Evolutionary conservation across 1,140 invertebrate genomes (phyloP), one percentile per base, ranked within the genome.

Genomic region (Zophobas morio): DNA sequence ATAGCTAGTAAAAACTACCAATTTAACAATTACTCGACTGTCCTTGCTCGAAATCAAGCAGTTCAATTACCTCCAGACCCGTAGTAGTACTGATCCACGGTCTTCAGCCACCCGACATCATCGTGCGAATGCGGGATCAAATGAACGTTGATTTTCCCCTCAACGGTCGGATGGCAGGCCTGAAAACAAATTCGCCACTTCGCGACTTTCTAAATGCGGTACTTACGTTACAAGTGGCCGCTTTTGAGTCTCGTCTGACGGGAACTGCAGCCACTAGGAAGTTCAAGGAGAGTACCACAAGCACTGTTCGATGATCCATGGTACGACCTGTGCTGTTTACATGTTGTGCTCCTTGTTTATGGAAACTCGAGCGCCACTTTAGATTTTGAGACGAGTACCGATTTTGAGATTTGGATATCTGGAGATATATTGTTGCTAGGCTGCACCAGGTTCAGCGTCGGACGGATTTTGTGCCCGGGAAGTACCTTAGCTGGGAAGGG

Each of bases 201-300:
- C 32, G 8, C 5, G 8, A 20, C 35, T 54, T 54, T 5, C 32
- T 54, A 33, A 1, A 32, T n/a, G 8, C 1, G 6, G 35, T 2
- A 54, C 53, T 54, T 54, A 54, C 53, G 53, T 54, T 54, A 54
- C 53, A 54, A 54, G 53, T 54, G 53, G 53, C 53, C 20, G 20
- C 20, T 54, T 54, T 54, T 34, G n/a, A 20, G 33, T 5, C 53
- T n/a, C 1, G 53, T 34, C 35, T 54, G 32, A 54, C 53, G 32
- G 53, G 53, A 54, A 54, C 53, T 20, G 53, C 33, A 54, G 53
- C 53, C 6, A 34, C 35, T 54, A 54, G 35, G 53, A 54, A 32
- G 53, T 54, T 54, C 35, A 54, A 54, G 32, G 53, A 54, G 53
- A 54, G 53, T 20, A 54, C 32, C 6, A 54, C 35, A 54, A 54